These are phyloP conservation scores for Echinops telfairi DNA, from an alignment of 2,113 vertebrate species.

Conservation along the genomic window DNA sequence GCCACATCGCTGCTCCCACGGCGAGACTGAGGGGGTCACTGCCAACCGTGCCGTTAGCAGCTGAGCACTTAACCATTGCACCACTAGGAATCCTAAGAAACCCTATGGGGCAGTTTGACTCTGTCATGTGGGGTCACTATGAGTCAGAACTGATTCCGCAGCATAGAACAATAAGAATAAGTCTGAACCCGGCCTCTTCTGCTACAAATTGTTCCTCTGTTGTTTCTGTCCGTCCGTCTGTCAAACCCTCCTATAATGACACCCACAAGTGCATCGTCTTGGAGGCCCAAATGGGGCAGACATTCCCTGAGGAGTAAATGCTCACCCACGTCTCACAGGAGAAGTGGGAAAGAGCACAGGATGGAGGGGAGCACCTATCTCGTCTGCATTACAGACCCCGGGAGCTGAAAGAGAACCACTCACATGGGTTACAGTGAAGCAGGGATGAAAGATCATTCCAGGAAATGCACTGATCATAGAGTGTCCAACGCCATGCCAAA, in stretches of 20 bases:
- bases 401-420: neutral
- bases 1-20: too few species aligned
- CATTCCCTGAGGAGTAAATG: neutral
- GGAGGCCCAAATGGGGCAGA: neutral
- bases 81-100: too few species aligned
- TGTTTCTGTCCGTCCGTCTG: neutral
- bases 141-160: too few species aligned
- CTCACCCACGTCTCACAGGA: neutral
- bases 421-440: neutral
- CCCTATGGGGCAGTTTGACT: too few species aligned
- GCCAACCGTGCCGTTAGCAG: too few species aligned
- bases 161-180: too few species aligned
- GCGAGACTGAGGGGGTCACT: too few species aligned
- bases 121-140: too few species aligned
- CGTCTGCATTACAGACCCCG: neutral
- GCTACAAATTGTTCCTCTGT: neutral
- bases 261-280: neutral
- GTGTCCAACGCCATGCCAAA: neutral
- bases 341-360: neutral
- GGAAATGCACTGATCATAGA: neutral
- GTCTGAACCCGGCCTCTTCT: neutral
- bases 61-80: too few species aligned
- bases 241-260: neutral
- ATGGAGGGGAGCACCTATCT: conserved; percentile 9
- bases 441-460: neutral